Evolutionary conservation across 2,113 vertebrate genomes (phyloP), one percentile per base, ranked within the genome.

Genomic region (Philantomba maxwellii): DNA sequence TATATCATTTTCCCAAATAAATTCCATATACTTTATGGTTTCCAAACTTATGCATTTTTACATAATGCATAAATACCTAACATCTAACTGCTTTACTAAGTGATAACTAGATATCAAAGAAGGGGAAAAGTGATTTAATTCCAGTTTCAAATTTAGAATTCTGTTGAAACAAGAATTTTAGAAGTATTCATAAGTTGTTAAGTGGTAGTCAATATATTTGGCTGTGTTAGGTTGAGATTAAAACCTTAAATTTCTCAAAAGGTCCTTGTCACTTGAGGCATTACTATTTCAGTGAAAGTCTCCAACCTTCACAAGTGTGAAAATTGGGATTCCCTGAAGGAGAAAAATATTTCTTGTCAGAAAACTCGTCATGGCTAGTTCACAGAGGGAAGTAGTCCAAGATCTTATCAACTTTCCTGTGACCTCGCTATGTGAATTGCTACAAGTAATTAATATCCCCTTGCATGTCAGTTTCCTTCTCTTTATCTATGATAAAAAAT

Each of bases 301-400:
- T 92, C 73, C 64, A 89, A 88, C 33, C 7, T 90, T 91, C 43
- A 95, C 13, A 94, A 53, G 84, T 92, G 28, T 96, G 91, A 96
- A 92, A 92, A 97, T 10, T 70, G 51, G 36, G 36, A 93, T 92
- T 92, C 57, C 66, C 53, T 89, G 36, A 93, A 85, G 57, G 26
- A 91, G 15, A 96, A 94, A 92, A 96, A 93, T 77, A 19, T 81
- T 90, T 90, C 73, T 90, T 70, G 47, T 93, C 55, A 87, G 77
- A 95, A 93, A 97, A 95, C 58, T 77, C 81, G 28, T 66, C 30
- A 19, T n/a, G n/a, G 60, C 11, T 84, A 96, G 64, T 62, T 94
- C 57, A 94, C 60, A 87, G 60, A 85, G 12, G 78, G 26, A 87
- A 64, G 39, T 75, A 82, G 16, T 85, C 51, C 21, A 94, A 90